Percentiles rank a stretch among this genome's conserved stretches.
These are phyloP conservation scores for Meloidogyne hapla DNA, from an alignment of 1,140 invertebrate genomes.

Conservation along the genomic window DNA sequence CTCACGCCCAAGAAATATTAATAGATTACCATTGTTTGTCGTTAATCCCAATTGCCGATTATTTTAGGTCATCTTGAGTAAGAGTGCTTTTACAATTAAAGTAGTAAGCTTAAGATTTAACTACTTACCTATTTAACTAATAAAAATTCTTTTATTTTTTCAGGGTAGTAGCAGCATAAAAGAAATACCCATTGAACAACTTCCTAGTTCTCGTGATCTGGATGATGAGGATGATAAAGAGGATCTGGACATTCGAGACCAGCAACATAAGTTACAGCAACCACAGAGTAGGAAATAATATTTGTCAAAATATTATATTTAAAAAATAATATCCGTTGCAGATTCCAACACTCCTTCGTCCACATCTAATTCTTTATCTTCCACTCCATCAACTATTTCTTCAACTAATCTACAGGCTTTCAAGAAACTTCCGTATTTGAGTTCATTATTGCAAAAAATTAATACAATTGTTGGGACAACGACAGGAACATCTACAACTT, in stretches of 20 bases:
- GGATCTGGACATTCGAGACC: slow-evolving; percentile 18
- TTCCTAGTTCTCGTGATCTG: background rate
- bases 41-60: background rate
- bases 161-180: slow-evolving; percentile 5
- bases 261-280: background rate
- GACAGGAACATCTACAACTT: background rate
- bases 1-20: no score
- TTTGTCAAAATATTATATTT: no score
- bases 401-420: background rate
- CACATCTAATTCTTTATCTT: background rate
- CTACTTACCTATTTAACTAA: background rate
- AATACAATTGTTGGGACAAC: background rate
- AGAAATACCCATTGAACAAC: slow-evolving; percentile 15
- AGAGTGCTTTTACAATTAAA: background rate
- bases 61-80: background rate
- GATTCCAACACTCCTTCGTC: background rate
- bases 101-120: background rate
- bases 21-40: no score
- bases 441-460: background rate
- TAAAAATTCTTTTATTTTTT: background rate
- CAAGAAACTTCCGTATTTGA: background rate
- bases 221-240: slow-evolving; percentile 13
- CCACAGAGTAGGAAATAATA: background rate
- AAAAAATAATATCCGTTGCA: background rate
- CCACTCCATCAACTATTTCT: background rate